These are phyloP conservation scores for Tyrophagus putrescentiae DNA, from an alignment of 1,140 invertebrate species.

Conservation along the genomic window DNA sequence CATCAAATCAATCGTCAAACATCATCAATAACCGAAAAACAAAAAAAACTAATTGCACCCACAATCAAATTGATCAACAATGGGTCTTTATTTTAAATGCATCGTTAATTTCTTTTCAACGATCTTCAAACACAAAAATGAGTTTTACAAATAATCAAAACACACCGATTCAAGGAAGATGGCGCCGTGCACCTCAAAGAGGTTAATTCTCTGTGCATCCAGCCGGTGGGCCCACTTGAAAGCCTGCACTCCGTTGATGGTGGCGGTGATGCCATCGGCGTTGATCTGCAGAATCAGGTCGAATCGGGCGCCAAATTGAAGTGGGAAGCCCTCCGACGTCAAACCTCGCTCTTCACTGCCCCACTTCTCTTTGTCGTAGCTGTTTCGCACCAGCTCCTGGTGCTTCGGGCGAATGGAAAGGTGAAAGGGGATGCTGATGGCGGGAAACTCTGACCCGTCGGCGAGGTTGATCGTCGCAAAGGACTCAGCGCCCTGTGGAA, in stretches of 20 bases:
- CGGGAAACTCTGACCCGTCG: not conserved
- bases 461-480: not conserved
- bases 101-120: too few species aligned
- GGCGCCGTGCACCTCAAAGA: not conserved
- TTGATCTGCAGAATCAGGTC: not conserved
- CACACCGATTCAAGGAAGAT: conserved; percentile 3
- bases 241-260: not conserved
- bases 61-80: too few species aligned
- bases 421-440: not conserved
- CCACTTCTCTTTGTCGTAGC: not conserved
- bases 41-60: too few species aligned
- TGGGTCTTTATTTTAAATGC: too few species aligned
- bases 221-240: not conserved
- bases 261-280: not conserved
- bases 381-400: not conserved
- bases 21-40: too few species aligned
- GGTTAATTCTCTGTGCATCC: not conserved
- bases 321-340: not conserved
- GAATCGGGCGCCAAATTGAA: not conserved
- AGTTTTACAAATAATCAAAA: conserved; percentile 6
- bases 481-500: not conserved
- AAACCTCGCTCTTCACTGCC: not conserved
- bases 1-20: too few species aligned
- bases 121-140: too few species aligned
- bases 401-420: not conserved